Evolutionary conservation across 2,797 vertebrate species (phyloP), one percentile per base, ranked within the genome.

Genomic region (Semotilus atromaculatus): DNA sequence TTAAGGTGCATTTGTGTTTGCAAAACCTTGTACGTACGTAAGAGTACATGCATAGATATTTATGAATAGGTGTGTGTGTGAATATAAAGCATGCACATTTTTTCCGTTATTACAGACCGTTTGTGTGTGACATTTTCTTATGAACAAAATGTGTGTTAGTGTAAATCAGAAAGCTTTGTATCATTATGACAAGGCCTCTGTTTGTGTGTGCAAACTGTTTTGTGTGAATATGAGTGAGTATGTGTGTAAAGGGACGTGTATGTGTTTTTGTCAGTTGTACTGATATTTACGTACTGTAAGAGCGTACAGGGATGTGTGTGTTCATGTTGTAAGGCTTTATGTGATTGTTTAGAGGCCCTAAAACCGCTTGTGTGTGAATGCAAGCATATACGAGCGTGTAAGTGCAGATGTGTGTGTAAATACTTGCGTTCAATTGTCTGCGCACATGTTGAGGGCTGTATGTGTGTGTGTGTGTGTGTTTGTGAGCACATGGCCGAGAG

Each of bases 401-500:
- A 36, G 64, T 51, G 40, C 13, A 2, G 23, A 16, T 48, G 29
- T 77, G 64, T 40, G 21, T 78, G 21, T 64, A 19, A 72, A 36
- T 48, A 31, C 67, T 23, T 60, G 29, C 26, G 58, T 38, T 19
- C 6, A 8, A 68, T 31, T 81, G 55, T 86, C 31, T 74, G 38
- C 38, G 21, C 62, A 74, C 38, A 81, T 84, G 67, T 84, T 29
- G 40, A 62, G n/a, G 51, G 19, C 3, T 71, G 13, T 11, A 21
- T 53, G 31, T 62, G 38, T 43, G 40, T 36, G 1, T 34, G 34
- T 34, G 34, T 48, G 16, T 51, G 16, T 51, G 48, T 51, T 51
- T 18, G 21, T 74, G 23, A 67, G 71, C 58, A 51, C 72, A 83
- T 84, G 66, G 73, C 82, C 10, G n/a, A 67, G 36, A 68, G 48